Evolutionary conservation across 2,797 vertebrate species (phyloP), one percentile per base, ranked within the genome.

Genomic region (Ambastaia sidthimunki): DNA sequence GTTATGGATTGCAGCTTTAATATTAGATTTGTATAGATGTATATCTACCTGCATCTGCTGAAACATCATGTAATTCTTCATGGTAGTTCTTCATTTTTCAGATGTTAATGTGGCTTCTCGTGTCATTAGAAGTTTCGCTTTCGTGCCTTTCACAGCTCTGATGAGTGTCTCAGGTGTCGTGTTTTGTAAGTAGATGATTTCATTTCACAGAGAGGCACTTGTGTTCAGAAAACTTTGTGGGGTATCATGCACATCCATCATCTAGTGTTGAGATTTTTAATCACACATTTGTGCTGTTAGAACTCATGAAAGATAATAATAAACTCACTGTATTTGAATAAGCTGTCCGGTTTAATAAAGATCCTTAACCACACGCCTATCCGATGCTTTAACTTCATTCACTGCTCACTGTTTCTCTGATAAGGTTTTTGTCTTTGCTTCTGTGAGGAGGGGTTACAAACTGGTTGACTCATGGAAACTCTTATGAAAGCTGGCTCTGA

Each of bases 401-500:
- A 68, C 68, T 52, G 34, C 21, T 63, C 18, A 44, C 37, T 70
- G n/a, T 68, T 85, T 50, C 71, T 85, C 71, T 70, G 31, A 78
- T 75, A 78, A 18, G 62, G 65, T 69, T 74, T 62, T 86, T 18
- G 86, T 85, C 79, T 86, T 15, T 73, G 86, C 44, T 59, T 72
- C 47, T 25, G 18, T 37, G 60, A 62, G 68, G 57, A 71, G 88
- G 90, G 90, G 90, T 91, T 91, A 90, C 92, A 91, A 91, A 92
- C 88, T 88, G 81, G 86, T 95, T 93, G 92, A 90, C 92, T 96
- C 91, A 91, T 93, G 96, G 96, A 95, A 97, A 95, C 85, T 95
- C 90, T 96, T 89, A 93, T 92, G 87, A 86, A 89, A 72, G 88
- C 90, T 95, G 95, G 95, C 94, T 0, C 1, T 0, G 7, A 80